Evolutionary conservation across 2,888 invertebrate genomes (phyloP).

Genomic region (Timema cristinae): DNA sequence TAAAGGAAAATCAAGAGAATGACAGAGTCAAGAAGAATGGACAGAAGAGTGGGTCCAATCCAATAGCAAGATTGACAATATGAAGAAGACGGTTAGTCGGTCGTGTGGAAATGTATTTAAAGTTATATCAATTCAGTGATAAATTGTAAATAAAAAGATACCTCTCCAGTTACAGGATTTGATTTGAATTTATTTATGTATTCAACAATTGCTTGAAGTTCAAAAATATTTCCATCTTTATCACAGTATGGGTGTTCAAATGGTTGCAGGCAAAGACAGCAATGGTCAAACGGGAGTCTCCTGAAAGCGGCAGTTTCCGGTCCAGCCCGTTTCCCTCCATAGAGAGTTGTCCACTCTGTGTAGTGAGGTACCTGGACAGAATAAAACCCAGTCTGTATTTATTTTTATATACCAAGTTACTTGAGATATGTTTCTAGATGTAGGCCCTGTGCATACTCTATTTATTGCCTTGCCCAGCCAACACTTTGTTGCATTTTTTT

Average conservation of each 20-base stretch:
- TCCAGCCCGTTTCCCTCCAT: slow-evolving; percentile 76
- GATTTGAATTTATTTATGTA: slow-evolving; percentile 88
- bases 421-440: too few relatives aligned
- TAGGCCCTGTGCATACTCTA: too few relatives aligned
- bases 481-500: too few relatives aligned
- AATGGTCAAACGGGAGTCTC: slow-evolving; percentile 88
- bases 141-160: slow-evolving; percentile 36
- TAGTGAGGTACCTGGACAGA: slow-evolving; percentile 73
- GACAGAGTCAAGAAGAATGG: too few relatives aligned
- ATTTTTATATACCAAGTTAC: too few relatives aligned
- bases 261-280: slow-evolving; percentile 86
- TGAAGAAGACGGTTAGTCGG: too few relatives aligned
- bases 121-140: neutral
- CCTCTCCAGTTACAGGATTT: slow-evolving; percentile 91
- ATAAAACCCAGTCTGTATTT: neutral
- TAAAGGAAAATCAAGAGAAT: too few relatives aligned
- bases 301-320: slow-evolving; percentile 73
- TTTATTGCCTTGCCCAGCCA: too few relatives aligned
- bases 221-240: slow-evolving; percentile 86
- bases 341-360: slow-evolving; percentile 85
- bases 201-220: slow-evolving; percentile 78
- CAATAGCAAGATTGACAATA: too few relatives aligned
- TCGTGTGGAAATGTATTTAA: neutral
- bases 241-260: slow-evolving; percentile 92
- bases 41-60: too few relatives aligned